Conservation (phyloP, 2,113 vertebrate genomes). For the Australoheros scitulus region DNA sequence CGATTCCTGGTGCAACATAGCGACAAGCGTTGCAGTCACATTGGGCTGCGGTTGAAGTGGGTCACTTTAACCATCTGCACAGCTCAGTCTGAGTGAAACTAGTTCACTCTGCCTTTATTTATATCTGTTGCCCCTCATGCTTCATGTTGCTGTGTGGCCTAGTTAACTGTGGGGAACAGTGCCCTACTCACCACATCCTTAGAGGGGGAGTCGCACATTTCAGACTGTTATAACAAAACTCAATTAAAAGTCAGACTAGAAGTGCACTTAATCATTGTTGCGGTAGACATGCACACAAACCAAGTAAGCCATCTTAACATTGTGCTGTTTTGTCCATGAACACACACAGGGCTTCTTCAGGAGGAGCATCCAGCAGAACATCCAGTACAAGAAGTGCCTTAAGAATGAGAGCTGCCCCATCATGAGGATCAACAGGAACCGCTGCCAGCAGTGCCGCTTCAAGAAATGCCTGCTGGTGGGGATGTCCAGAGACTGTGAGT, state of each 20-base stretch:
- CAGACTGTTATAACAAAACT: accelerated
- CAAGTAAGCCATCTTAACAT: neutral
- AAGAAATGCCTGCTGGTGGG: conserved; percentile 96
- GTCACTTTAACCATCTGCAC: conserved; percentile 31
- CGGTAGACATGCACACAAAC: neutral
- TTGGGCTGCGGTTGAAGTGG: conserved; percentile 37
- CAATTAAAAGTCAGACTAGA: too few species aligned
- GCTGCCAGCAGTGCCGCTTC: conserved; percentile 97
- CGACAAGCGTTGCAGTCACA: neutral
- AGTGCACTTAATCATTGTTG: too few species aligned
- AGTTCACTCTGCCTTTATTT: conserved; percentile 48
- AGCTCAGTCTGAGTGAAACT: conserved; percentile 35
- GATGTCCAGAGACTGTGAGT: conserved; percentile 96
- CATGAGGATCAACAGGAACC: conserved; percentile 96
- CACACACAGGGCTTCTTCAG: conserved; percentile 90
- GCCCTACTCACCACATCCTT: neutral
- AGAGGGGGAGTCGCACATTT: neutral
- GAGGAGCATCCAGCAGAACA: conserved; percentile 98
- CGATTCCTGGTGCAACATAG: neutral
- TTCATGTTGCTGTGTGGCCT: conserved; percentile 50
- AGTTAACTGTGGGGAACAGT: conserved; percentile 41
- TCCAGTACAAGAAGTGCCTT: conserved; percentile 98
- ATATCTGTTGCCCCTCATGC: conserved; percentile 16
- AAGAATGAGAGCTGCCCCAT: conserved; percentile 96
- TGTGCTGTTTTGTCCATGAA: neutral